phyloP scores from a whole-genome alignment of 1,140 invertebrate genomes.

The Drosophila arawakana region DNA sequence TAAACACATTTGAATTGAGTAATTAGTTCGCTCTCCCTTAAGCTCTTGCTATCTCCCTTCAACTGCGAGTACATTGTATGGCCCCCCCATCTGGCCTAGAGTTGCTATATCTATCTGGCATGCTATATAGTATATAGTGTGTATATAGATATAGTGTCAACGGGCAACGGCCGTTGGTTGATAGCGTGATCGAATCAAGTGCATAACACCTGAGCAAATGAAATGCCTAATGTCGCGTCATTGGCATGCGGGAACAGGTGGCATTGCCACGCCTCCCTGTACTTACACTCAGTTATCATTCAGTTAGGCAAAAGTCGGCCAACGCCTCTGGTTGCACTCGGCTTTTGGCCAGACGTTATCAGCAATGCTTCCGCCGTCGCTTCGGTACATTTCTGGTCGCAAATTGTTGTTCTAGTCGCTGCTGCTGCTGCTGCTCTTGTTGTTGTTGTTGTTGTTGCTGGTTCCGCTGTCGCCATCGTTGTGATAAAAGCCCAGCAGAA shows the following conservation, averaged over 20 bases:
- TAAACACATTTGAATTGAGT: constrained; percentile 52
- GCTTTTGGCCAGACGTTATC: constrained; percentile 62
- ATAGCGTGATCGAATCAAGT: constrained; percentile 75
- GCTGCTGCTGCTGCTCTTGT: not conserved
- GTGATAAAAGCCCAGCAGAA: constrained; percentile 39
- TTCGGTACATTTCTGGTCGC: constrained; percentile 42
- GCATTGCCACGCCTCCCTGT: constrained; percentile 55
- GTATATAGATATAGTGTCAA: constrained; percentile 13
- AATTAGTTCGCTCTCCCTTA: constrained; percentile 48
- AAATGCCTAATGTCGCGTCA: constrained; percentile 70
- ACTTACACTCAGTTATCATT: not conserved
- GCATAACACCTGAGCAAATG: constrained; percentile 81
- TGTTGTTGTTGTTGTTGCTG: constrained; percentile 29
- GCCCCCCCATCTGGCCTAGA: constrained; percentile 21
- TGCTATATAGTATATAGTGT: constrained; percentile 5
- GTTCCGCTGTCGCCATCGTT: constrained; percentile 31
- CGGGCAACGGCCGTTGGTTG: constrained; percentile 62
- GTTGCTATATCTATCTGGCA: constrained; percentile 7
- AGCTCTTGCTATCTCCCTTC: too few species aligned
- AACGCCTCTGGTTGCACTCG: constrained; percentile 68
- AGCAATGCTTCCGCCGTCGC: constrained; percentile 63
- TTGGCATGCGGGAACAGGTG: constrained; percentile 68
- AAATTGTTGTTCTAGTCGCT: not conserved
- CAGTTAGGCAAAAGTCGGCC: constrained; percentile 18
- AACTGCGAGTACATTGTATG: constrained; percentile 1